A percentile compares a stretch with the other conserved stretches of the same genome.
Conservation (phyloP, 2,113 vertebrate genomes). For the Sinocyclocheilus rhinocerous region DNA sequence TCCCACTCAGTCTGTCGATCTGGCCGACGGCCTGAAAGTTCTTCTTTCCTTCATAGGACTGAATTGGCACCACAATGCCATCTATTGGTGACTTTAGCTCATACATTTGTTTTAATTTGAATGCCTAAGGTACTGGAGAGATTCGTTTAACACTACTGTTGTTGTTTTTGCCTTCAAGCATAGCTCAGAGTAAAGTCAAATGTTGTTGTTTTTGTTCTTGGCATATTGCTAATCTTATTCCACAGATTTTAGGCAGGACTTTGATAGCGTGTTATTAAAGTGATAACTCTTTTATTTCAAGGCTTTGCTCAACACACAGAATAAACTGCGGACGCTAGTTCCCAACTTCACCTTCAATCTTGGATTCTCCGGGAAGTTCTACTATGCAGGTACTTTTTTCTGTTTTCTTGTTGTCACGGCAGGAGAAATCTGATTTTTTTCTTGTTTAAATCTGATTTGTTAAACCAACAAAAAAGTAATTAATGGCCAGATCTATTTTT, state of each 20-base stretch:
- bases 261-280: not conserved
- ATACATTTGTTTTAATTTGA: not conserved
- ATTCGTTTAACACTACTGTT: not conserved
- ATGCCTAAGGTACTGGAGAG: not conserved
- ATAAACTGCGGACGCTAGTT: conserved; percentile 89
- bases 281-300: conserved; percentile 61
- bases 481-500: not conserved
- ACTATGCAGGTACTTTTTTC: conserved; percentile 86
- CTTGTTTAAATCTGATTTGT: not conserved
- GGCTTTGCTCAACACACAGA: conserved; percentile 94
- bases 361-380: conserved; percentile 98
- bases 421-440: not conserved
- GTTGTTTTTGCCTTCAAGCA: not conserved
- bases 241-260: not conserved
- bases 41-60: not conserved
- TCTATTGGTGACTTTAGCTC: conserved; percentile 34
- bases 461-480: not conserved
- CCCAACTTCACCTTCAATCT: conserved; percentile 98
- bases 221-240: not conserved
- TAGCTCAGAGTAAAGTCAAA: not conserved
- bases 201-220: not conserved
- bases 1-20: conserved; percentile 38
- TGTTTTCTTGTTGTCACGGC: not conserved
- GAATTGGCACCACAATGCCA: conserved; percentile 44
- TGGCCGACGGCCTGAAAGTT: conserved; percentile 23